Evolutionary conservation across 1,140 invertebrate genomes (phyloP).

Genomic region (Mesaphorura yosii): DNA sequence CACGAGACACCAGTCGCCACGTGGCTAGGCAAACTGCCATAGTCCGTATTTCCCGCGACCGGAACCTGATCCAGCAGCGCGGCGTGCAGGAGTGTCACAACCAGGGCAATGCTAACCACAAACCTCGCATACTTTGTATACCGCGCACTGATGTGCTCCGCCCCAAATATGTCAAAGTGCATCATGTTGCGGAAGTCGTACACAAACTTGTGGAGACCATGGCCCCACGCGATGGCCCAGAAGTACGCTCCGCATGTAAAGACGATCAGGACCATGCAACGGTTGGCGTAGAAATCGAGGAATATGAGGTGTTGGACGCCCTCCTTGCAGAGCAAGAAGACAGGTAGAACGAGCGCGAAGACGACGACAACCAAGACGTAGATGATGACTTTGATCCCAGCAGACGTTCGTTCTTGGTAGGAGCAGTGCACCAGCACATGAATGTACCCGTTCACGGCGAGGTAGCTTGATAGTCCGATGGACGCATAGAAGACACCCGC

Average conservation of each 20-base stretch:
- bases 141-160: neutral
- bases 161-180: conserved; percentile 9
- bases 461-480: neutral
- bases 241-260: conserved; percentile 2
- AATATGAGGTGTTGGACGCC: conserved; percentile 6
- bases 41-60: conserved; percentile 1
- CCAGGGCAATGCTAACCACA: neutral
- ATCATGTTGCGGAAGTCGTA: conserved; percentile 17
- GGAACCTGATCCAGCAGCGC: neutral
- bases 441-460: neutral
- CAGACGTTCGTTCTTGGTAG: conserved; percentile 3
- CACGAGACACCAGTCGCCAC: neutral
- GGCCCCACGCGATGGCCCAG: conserved; percentile 1
- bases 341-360: neutral
- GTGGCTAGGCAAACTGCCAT: neutral
- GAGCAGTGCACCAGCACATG: conserved; percentile 3
- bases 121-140: neutral
- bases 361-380: neutral
- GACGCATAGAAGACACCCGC: conserved; percentile 4
- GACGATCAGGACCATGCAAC: neutral
- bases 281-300: neutral
- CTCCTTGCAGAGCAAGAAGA: neutral
- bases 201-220: neutral
- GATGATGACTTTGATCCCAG: neutral
- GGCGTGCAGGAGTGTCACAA: neutral